Evolutionary conservation across 2,113 vertebrate genomes (phyloP), one percentile per base, ranked within the genome.

Genomic region (Psettodes erumei): DNA sequence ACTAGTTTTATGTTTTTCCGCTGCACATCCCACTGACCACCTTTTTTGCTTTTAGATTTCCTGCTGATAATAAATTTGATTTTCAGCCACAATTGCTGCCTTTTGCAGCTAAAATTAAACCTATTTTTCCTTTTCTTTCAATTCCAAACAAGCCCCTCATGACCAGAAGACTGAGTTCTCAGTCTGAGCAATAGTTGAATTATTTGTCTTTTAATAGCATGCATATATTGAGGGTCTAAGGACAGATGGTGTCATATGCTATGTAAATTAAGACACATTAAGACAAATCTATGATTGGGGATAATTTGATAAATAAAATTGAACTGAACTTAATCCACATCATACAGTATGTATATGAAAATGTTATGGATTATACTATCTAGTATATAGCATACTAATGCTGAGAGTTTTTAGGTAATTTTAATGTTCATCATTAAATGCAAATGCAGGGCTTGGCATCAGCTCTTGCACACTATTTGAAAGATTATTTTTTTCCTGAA

Each of bases 401-500:
- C 43, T 10, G 25, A 47, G 16, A n/a, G n/a, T 50, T n/a, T 28
- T 37, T 21, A 18, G 5, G 18, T 56, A 45, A 43, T 42, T 59
- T 82, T 37, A 60, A 37, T 50, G 51, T 77, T 38, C 19, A 32
- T 61, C 42, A 61, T 68, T 23, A 10, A 74, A 5, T 55, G 37
- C 7, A 65, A 32, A 69, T 51, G 42, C n/a, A 16, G 40, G 28
- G 38, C 37, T 71, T 64, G 40, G 18, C 21, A 1, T 77, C 63
- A 38, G 12, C 48, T 73, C 59, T 65, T 30, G 35, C 62, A 51
- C 40, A 50, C 61, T 74, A 53, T 18, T 63, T 9, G 19, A 45
- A 35, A 78, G 55, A 74, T 84, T 32, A n/a, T 59, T 65, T 82
- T 71, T 60, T 27, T 15, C 23, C 27, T 4, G 1, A 76, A 71